phyloP scores from a whole-genome alignment of 2,113 vertebrate genomes.

The Rostratula benghalensis region DNA sequence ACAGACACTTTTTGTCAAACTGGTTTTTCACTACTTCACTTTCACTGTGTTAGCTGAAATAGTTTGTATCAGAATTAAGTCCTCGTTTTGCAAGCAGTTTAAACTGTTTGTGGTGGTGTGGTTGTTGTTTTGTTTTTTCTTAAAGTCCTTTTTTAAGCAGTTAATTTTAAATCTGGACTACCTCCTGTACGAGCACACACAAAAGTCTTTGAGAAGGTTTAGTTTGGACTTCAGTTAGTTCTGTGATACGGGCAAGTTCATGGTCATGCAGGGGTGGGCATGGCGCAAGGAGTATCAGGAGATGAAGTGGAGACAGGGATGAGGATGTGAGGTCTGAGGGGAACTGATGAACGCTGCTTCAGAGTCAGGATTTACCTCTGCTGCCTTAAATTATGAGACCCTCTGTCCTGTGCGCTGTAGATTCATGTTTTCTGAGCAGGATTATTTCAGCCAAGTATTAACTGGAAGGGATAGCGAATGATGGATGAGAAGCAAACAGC shows the following conservation, averaged over 20 bases:
- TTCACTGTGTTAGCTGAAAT: neutral
- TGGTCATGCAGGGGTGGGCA: neutral
- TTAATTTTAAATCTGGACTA: neutral
- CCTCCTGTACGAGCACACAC: neutral
- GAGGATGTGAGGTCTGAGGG: neutral
- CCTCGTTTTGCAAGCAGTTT: neutral
- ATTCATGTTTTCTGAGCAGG: neutral
- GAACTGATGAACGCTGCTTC: neutral
- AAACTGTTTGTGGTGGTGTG: neutral
- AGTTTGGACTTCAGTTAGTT: neutral
- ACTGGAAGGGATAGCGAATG: neutral
- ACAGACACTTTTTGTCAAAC: neutral
- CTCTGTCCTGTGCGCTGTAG: neutral
- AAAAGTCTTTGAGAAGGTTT: neutral
- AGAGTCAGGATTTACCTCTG: neutral
- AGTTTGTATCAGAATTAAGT: neutral
- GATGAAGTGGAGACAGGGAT: neutral
- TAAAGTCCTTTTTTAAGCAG: neutral
- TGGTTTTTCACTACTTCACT: neutral
- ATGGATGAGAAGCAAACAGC: neutral
- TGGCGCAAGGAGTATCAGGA: neutral
- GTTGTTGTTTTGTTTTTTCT: too few relatives aligned
- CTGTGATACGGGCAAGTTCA: neutral
- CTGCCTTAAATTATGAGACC: neutral
- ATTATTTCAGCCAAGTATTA: conserved; percentile 14